Base-by-base conservation (phyloP, 2,113 vertebrate genomes). In the Strix uralensis region DNA sequence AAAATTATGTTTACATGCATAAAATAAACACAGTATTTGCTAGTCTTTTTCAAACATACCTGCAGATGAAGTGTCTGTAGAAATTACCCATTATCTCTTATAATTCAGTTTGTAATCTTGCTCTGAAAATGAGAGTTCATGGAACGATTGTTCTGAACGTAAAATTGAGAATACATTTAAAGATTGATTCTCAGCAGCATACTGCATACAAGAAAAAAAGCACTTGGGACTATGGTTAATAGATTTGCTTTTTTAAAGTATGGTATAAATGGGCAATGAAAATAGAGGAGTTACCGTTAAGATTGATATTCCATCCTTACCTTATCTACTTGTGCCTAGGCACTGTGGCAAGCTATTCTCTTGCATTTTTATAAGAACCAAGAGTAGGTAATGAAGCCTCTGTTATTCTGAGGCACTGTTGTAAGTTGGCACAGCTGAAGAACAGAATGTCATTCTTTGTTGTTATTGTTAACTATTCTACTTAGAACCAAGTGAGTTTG, bases 41-140 rank as follows among this genome's bases (percentile, higher is more conserved):
- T 92, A 80, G 71, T 72, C 46, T 78, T 96, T 95, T 83, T 92
- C 65, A 88, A 85, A 84, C 47, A 83, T 94, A 63, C 55, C 72
- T 96, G 58, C 55, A 69, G 86, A 58, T 63, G 29, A 86, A 80
- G 16, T 59, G 21, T 88, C 72, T 88, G 42, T 32, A 87, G 79
- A 95, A 83, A 92, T 66, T 87, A 21, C 40, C 40, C 46, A 51
- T 83, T 73, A 75, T 74, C 27, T 36, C 29, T 82, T 90, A 32
- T 32, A 95, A 94, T 91, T 94, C 47, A 65, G 54, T 89, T 92
- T 71, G 32, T 62, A 92, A 86, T 85, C 81, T 91, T 92, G n/a
- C 52, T 93, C 70, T 90, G 70, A 90, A 94, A 92, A 57, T 69
- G 40, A 36, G 59, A 70, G 47, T 78, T 87, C 40, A 66, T 75